Percentiles rank a stretch among this genome's conserved stretches.
Evolutionary conservation across 2,888 invertebrate species (phyloP).

Genomic region (Hirtodrosophila cameraria): DNA sequence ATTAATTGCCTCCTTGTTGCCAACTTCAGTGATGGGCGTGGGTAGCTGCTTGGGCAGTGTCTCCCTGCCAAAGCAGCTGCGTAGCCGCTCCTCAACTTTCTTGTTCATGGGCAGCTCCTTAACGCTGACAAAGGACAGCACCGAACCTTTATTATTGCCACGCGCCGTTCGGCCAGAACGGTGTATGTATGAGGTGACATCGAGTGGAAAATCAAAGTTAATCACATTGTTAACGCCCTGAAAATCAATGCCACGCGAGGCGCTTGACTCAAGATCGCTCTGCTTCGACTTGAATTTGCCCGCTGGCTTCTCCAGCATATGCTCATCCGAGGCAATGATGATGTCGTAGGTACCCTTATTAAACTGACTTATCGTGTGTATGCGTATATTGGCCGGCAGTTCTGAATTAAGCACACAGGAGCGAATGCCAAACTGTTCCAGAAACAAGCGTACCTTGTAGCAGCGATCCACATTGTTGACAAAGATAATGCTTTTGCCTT

Average conservation of each 20-base stretch:
- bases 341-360: slow-evolving; percentile 96
- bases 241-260: slow-evolving; percentile 98
- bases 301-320: slow-evolving; percentile 89
- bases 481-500: slow-evolving; percentile 98
- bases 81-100: slow-evolving; percentile 90
- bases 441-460: slow-evolving; percentile 96
- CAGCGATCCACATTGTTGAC: slow-evolving; percentile 98
- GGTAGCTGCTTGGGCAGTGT: slow-evolving; percentile 18
- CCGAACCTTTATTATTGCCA: slow-evolving; percentile 94
- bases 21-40: slow-evolving; percentile 75
- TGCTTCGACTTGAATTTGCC: slow-evolving; percentile 38
- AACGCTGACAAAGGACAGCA: slow-evolving; percentile 94
- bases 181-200: slow-evolving; percentile 96
- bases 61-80: slow-evolving; percentile 86
- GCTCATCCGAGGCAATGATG: slow-evolving; percentile 98
- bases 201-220: slow-evolving; percentile 98
- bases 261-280: slow-evolving; percentile 96
- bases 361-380: slow-evolving; percentile 97
- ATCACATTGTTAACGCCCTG: slow-evolving; percentile 98
- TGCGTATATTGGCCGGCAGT: slow-evolving; percentile 95
- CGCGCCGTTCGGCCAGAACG: slow-evolving; percentile 96
- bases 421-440: slow-evolving; percentile 97
- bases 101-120: slow-evolving; percentile 90
- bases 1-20: neutral
- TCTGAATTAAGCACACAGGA: slow-evolving; percentile 99